Evolutionary conservation across 2,113 vertebrate genomes (phyloP).

Genomic region (Pangasianodon hypophthalmus): DNA sequence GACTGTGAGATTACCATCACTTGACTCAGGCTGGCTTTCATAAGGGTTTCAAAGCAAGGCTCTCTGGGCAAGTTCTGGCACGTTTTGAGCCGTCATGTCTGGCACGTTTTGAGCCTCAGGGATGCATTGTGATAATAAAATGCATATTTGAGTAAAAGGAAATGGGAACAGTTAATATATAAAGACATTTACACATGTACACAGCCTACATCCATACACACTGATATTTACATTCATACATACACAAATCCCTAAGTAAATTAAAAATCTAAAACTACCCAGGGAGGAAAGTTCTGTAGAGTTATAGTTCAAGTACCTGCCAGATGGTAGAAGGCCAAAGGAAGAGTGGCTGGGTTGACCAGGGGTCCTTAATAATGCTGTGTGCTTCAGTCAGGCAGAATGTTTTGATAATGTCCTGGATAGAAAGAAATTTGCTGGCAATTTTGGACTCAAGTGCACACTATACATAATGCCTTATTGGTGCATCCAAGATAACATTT

Average conservation of each 20-base stretch:
- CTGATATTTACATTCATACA: background rate
- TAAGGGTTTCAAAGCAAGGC: conserved; percentile 73
- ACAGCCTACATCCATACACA: no score
- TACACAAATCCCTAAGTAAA: background rate
- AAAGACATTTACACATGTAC: background rate
- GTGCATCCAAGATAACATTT: background rate
- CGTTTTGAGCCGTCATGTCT: background rate
- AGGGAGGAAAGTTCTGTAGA: background rate
- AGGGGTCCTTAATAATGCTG: background rate
- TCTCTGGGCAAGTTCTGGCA: conserved; percentile 56
- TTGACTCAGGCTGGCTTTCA: conserved; percentile 73
- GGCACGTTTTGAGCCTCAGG: background rate
- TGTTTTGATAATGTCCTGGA: background rate
- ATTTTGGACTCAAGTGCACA: background rate
- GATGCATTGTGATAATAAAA: conserved; percentile 13
- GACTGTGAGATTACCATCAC: conserved; percentile 64
- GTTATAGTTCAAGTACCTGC: background rate
- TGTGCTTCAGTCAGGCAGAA: background rate
- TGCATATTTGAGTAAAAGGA: background rate
- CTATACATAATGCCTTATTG: background rate
- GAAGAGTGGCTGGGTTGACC: background rate
- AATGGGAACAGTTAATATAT: background rate
- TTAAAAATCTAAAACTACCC: background rate
- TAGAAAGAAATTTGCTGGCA: background rate
- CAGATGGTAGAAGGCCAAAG: background rate